phyloP scores from a whole-genome alignment of 2,888 invertebrate genomes.

The Agriotes lineatus region DNA sequence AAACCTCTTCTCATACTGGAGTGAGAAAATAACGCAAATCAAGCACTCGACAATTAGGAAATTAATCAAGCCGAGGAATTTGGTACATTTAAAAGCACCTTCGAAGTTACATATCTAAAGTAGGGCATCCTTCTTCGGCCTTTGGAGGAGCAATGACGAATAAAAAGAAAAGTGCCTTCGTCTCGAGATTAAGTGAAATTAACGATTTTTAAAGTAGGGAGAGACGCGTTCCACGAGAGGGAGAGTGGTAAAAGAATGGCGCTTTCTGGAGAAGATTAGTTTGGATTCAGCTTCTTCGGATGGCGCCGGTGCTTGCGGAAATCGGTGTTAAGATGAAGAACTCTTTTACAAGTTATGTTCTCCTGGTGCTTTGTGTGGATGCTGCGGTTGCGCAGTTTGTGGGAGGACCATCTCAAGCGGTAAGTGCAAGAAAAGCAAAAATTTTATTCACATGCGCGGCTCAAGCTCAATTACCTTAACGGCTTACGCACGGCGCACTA shows the following conservation, averaged over 20 bases:
- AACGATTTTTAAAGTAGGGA: constrained; percentile 34
- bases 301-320: constrained; percentile 25
- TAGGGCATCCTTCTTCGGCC: constrained; percentile 1
- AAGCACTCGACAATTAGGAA: neutral
- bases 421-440: constrained; percentile 45
- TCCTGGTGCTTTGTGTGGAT: constrained; percentile 55
- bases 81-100: neutral
- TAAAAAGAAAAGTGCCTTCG: constrained; percentile 29
- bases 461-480: too few species aligned
- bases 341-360: constrained; percentile 54
- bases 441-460: neutral
- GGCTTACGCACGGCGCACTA: too few species aligned
- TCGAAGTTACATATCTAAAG: neutral
- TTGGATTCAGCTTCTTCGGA: constrained; percentile 36
- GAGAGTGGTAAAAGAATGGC: constrained; percentile 51
- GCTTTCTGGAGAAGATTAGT: constrained; percentile 49
- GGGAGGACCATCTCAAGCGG: constrained; percentile 52
- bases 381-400: constrained; percentile 58
- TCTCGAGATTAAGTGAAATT: constrained; percentile 36
- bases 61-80: neutral
- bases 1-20: neutral
- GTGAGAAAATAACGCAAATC: neutral
- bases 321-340: constrained; percentile 54
- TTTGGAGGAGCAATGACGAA: neutral
- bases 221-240: constrained; percentile 40